Evolutionary conservation across 2,797 vertebrate species (phyloP), one percentile per base, ranked within the genome.

Genomic region (Bradypus variegatus): DNA sequence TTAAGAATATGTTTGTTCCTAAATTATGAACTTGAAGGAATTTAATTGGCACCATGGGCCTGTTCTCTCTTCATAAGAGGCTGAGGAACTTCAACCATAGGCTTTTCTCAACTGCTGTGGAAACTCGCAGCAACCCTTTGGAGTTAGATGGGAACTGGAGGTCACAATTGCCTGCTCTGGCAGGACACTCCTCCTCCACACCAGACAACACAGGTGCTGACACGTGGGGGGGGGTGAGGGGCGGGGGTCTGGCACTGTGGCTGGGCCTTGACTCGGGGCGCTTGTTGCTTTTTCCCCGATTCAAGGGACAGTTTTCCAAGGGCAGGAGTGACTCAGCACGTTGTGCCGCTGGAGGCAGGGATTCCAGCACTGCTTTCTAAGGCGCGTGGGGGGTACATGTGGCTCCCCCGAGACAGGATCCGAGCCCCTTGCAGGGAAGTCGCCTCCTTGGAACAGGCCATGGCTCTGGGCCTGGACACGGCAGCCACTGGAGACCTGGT

Each of bases 41-140:
- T 23, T 31, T 9, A 8, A 41, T 15, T 1, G 65, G 21, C 64
- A 9, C n/a, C 0, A 0, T 0, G 14, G 76, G 16, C 5, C 4
- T 27, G 45, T n/a, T 31, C 19, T 36, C 16, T 31, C 73, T 31
- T 75, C 1, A 8, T 4, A 3, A n/a, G 45, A 27, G 65, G 18
- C 31, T 0, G 1, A 13, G 36, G 0, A 0, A 3, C 9, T 21
- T 18, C 6, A 16, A 9, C 2, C 0, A 8, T 0, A 2, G 75
- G 33, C 53, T 36, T 25, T 58, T 33, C 53, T 64, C 38, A 13
- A 21, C 50, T 10, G 5, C 75, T 23, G 75, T 50, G 41, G 33
- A 31, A 19, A 8, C 14, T 2, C 18, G 4, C 15, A 38, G 41
- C 23, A 1, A 16, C 27, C 5, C 27, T 13, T 75, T 33, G 6